These are phyloP conservation scores for Coelinius sp. DNA, from an alignment of 2,888 invertebrate genomes.

Conservation along the genomic window DNA sequence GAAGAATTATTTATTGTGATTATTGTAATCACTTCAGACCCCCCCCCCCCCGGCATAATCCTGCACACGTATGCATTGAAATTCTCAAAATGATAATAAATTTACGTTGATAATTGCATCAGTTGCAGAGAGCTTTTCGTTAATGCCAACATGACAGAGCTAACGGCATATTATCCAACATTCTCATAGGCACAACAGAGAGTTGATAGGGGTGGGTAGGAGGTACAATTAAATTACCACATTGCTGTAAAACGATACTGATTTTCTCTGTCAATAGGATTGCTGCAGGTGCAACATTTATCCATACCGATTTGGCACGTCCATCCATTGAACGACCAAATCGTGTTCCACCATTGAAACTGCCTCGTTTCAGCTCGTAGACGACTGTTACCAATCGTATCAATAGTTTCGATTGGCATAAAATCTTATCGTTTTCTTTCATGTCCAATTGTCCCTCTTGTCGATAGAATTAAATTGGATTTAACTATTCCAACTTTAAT, in stretches of 20 bases:
- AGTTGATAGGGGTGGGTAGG: background rate
- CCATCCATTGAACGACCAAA: constrained; percentile 35
- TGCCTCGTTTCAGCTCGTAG: constrained; percentile 27
- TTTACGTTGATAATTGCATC: constrained; percentile 8
- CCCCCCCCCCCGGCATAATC: background rate
- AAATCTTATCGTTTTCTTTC: constrained; percentile 37
- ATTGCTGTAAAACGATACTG: constrained; percentile 6
- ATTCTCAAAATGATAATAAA: constrained; percentile 1
- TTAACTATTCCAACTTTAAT: background rate
- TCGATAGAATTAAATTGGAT: constrained; percentile 22
- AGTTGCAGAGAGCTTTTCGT: background rate
- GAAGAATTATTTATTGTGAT: background rate
- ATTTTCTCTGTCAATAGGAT: constrained; percentile 19
- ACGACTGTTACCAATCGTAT: constrained; percentile 26
- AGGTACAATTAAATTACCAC: constrained; percentile 17
- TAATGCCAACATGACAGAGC: background rate
- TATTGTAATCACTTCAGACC: background rate
- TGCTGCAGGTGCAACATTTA: constrained; percentile 31
- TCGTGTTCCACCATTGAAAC: constrained; percentile 33
- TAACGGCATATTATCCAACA: background rate
- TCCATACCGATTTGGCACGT: constrained; percentile 26
- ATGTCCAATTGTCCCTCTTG: constrained; percentile 17
- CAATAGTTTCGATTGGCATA: constrained; percentile 22
- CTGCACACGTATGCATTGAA: background rate
- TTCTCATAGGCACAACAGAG: background rate